phyloP scores from a whole-genome alignment of 2,113 vertebrate species.

The Irena cyanogastra region DNA sequence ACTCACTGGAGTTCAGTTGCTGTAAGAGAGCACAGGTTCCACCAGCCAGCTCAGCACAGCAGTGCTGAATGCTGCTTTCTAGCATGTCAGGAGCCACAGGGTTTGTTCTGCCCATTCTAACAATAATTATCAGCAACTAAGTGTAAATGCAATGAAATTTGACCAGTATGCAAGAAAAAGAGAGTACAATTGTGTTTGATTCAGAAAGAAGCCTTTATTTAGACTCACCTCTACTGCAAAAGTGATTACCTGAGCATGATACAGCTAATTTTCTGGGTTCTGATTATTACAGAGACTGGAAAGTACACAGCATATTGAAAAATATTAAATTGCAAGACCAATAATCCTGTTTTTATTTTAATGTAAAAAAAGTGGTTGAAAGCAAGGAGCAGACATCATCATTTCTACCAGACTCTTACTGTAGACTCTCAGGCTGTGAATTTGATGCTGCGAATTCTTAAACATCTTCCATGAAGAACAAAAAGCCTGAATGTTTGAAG shows the following conservation, averaged over 20 bases:
- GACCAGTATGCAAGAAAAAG: not conserved
- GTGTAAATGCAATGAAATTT: not conserved
- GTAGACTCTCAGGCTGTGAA: not conserved
- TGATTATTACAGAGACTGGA: not conserved
- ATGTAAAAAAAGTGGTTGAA: not conserved
- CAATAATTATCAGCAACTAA: not conserved
- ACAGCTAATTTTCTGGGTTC: constrained; percentile 9
- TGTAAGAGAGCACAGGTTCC: not conserved
- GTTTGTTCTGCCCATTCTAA: not conserved
- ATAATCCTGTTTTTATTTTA: not conserved
- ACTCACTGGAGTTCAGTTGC: not conserved
- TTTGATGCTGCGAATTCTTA: not conserved
- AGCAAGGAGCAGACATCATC: not conserved
- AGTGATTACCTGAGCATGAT: not conserved
- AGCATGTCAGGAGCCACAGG: not conserved
- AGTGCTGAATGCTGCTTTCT: not conserved
- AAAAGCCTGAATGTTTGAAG: not conserved
- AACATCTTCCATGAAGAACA: not conserved
- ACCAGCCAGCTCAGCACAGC: not conserved
- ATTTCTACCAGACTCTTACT: not conserved
- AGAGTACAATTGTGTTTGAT: not conserved
- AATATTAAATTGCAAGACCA: not conserved
- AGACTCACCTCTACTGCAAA: not conserved
- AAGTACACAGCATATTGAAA: not conserved
- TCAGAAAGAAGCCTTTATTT: not conserved